Evolutionary conservation across 2,888 invertebrate genomes (phyloP).

Genomic region (Proisotoma minuta): DNA sequence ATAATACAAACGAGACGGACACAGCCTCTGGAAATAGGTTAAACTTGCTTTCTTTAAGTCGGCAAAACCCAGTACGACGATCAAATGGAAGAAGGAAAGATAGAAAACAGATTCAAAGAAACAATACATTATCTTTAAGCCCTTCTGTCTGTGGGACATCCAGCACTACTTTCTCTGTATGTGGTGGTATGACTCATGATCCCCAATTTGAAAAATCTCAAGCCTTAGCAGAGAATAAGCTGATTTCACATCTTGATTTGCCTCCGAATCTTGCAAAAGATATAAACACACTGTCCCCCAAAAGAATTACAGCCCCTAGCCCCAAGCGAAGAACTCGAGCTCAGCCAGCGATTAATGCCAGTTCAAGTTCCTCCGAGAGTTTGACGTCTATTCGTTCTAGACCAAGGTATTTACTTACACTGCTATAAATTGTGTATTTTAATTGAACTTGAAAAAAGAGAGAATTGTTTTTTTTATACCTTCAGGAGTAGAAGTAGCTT

Average conservation of each 20-base stretch:
- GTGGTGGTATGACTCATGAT: conserved; percentile 3
- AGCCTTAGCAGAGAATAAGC: not conserved
- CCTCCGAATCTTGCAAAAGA: conserved; percentile 28
- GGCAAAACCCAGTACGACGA: conserved; percentile 61
- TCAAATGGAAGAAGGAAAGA: conserved; percentile 56
- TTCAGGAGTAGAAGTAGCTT: conserved; percentile 36
- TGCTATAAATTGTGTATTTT: not conserved
- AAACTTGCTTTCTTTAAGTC: conserved; percentile 32
- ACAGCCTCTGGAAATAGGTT: conserved; percentile 1
- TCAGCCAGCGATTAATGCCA: conserved; percentile 56
- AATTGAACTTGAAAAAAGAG: not conserved
- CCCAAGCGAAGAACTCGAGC: conserved; percentile 59
- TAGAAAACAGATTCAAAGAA: conserved; percentile 25
- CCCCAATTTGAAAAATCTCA: conserved; percentile 5
- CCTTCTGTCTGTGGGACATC: not conserved
- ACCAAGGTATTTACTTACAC: conserved; percentile 48
- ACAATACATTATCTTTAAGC: not conserved
- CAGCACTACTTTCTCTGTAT: not conserved
- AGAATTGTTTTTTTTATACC: not conserved
- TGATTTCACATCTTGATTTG: conserved; percentile 27
- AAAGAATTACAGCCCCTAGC: conserved; percentile 53
- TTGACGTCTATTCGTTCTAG: conserved; percentile 54
- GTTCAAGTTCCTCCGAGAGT: conserved; percentile 61
- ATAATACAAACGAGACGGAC: conserved; percentile 25
- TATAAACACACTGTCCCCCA: conserved; percentile 24